Evolutionary conservation across 2,888 invertebrate genomes (phyloP).

Genomic region (Labia minor): DNA sequence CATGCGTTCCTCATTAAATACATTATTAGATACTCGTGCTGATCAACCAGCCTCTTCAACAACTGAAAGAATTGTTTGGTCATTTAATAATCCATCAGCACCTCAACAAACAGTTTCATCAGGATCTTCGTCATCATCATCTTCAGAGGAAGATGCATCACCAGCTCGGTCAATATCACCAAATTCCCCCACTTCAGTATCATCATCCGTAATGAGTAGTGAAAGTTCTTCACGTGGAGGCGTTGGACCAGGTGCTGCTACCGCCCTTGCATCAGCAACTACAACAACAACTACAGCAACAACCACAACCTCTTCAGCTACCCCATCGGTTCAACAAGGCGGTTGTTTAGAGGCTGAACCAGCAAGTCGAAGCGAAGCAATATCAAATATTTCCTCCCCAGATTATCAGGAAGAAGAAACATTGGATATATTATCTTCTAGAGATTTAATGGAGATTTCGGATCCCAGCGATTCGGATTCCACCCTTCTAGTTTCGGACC

Average conservation of each 20-base stretch:
- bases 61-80: conserved; percentile 69
- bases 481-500: conserved; percentile 62
- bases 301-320: conserved; percentile 20
- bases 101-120: conserved; percentile 16
- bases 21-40: conserved; percentile 67
- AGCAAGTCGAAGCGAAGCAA: conserved; percentile 52
- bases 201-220: conserved; percentile 77
- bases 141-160: conserved; percentile 35
- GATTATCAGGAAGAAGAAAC: conserved; percentile 81
- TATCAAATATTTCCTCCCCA: conserved; percentile 81
- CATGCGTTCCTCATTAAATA: conserved; percentile 85
- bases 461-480: conserved; percentile 85
- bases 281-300: conserved; percentile 4
- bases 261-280: not conserved
- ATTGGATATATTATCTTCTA: conserved; percentile 63
- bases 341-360: conserved; percentile 14
- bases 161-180: conserved; percentile 54
- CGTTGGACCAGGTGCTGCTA: not conserved
- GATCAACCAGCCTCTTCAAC: conserved; percentile 35
- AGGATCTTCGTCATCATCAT: conserved; percentile 25
- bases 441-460: conserved; percentile 73
- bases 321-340: conserved; percentile 19
- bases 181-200: conserved; percentile 74
- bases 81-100: conserved; percentile 72
- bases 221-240: conserved; percentile 32